Base-by-base conservation (phyloP, 53 echinoderm and acorn worm genomes). In the Echinarachnius parma region DNA sequence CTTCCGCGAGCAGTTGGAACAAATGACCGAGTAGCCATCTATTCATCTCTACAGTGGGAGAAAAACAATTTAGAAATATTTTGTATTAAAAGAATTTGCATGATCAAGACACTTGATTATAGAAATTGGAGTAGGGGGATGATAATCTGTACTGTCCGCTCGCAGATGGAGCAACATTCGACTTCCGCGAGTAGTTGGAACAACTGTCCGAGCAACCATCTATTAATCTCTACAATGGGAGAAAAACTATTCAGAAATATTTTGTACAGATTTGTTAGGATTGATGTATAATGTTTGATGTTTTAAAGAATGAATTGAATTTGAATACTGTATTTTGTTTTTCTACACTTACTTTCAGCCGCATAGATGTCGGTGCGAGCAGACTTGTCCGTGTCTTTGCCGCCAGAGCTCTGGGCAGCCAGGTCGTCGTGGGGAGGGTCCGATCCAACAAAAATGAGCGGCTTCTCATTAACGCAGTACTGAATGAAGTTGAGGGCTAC, bases 1-100 rank as follows among this genome's bases (percentile, higher is more conserved):
- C 62, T 50, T 94, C 90, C 23, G 52, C 74, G 5, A 94, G 70
- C n/a, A 94, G 56, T 16, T 84, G 64, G 23, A 90, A 48, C n/a
- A 94, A 82, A 15, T 86, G 79, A 48, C 83, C 75, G 35, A 94
- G 35, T 2, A 94, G 84, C 89, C 89, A 94, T 36, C 30, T 86
- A 27, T 86, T 81, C 46, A 90, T 61, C 45, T 60, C 94, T 94
- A 15, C 5, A 34, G 4, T 2, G 26, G 11, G 21, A 1, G 0
- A 21, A 52, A 52, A 19, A 1, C 8, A 11, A 2, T 7, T 39
- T 13, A 39, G 39, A 39, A 13, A 13, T 39, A n/a, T n/a, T n/a
- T n/a, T n/a, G n/a, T n/a, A n/a, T n/a, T n/a, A n/a, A n/a, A n/a
- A n/a, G n/a, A n/a, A n/a, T n/a, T n/a, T n/a, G n/a, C n/a, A n/a